These are phyloP conservation scores for Orycteropus afer DNA, from an alignment of 2,113 vertebrate species.

Conservation along the genomic window DNA sequence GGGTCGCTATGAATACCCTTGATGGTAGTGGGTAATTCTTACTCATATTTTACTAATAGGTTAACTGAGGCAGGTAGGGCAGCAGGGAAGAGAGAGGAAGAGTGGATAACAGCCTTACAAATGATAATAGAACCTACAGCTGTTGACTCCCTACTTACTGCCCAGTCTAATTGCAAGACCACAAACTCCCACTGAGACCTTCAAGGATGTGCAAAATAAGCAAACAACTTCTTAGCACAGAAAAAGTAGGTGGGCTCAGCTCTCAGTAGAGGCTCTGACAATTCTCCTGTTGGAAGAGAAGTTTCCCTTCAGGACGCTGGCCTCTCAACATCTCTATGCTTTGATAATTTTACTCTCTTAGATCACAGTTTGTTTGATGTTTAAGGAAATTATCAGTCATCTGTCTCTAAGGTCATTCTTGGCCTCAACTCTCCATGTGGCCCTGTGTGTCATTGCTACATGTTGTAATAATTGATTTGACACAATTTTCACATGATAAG, in stretches of 20 bases:
- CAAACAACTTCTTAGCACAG: background rate
- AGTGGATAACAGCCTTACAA: background rate
- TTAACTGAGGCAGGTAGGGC: background rate
- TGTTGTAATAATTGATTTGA: background rate
- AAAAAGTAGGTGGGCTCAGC: background rate
- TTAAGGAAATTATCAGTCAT: background rate
- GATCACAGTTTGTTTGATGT: background rate
- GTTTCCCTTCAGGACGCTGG: background rate
- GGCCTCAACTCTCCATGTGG: background rate
- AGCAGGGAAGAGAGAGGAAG: background rate
- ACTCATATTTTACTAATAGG: background rate
- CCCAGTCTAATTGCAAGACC: background rate
- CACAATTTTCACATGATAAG: background rate
- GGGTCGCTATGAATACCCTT: no score
- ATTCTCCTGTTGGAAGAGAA: background rate
- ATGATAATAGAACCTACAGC: background rate
- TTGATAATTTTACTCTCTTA: background rate
- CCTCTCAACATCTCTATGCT: background rate
- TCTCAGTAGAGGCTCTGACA: background rate
- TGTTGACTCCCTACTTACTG: background rate
- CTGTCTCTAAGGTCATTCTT: background rate
- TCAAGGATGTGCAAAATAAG: background rate
- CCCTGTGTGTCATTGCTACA: background rate
- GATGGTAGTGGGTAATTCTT: no score
- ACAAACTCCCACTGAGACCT: background rate